Evolutionary conservation across 2,888 invertebrate species (phyloP), one percentile per base, ranked within the genome.

Genomic region (Iphiclides podalirius): DNA sequence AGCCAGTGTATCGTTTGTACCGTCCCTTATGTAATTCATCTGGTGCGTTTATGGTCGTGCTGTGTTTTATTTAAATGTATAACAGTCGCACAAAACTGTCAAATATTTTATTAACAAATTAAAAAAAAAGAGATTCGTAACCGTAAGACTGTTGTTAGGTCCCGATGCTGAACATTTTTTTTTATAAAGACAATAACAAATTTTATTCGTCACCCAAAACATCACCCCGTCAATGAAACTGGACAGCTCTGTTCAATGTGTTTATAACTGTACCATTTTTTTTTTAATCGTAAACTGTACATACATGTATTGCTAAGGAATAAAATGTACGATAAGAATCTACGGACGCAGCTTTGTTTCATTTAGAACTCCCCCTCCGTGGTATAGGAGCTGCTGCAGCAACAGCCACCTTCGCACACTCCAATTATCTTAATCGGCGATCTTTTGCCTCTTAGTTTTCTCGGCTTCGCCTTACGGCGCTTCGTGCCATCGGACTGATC

Each of bases 281-380:
- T 70, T 43, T 49, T 43, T 20, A 69, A n/a, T n/a, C 6, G 6
- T 20, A 20, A 72, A 66, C 57, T 87, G 87, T 87, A 87, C 81
- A 88, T 87, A 83, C 70, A n/a, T 77, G 68, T 81, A 83, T 72
- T 72, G 64, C 63, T 83, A 84, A 83, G 79, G 65, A 66, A 80
- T 81, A 81, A 73, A 83, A 70, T 87, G 79, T 83, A 83, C 79
- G 77, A 84, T 86, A 88, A 84, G 83, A 86, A 81, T 86, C 78
- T 86, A 86, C 83, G 83, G 84, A 80, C 79, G 76, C 70, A 55
- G 52, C 49, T 64, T n/a, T 46, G 62, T 77, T 70, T 81, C 65
- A 71, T 69, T 70, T 59, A 48, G 7, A 6, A 38, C 23, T 61
- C 40, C 14, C n/a, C 35, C 26, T 48, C 43, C 41, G 37, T 38